phyloP scores from a whole-genome alignment of 2,113 vertebrate genomes.

The Ceyx margarethae region DNA sequence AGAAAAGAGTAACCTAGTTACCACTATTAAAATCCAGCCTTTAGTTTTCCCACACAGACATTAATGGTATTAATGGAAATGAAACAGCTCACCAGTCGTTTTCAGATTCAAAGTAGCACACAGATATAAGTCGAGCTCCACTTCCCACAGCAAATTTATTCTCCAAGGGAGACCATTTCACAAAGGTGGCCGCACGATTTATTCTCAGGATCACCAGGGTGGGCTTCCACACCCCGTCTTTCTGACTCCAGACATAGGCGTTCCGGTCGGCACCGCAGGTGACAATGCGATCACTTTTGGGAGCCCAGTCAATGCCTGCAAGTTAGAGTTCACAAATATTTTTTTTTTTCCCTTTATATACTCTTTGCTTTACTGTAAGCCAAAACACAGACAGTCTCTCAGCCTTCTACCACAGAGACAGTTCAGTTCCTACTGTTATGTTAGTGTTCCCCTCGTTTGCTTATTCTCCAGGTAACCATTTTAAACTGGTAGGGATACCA shows the following conservation, averaged over 20 bases:
- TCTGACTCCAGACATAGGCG: conserved; percentile 98
- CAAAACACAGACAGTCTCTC: background rate
- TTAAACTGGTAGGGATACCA: background rate
- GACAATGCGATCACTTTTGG: conserved; percentile 97
- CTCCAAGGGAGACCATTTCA: conserved; percentile 98
- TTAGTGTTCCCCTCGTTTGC: background rate
- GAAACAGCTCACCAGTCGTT: conserved; percentile 90
- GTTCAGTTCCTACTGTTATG: too few relatives aligned
- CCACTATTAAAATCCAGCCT: background rate
- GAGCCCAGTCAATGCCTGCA: conserved; percentile 97
- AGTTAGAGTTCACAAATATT: background rate
- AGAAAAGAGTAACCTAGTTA: background rate
- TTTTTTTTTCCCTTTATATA: background rate
- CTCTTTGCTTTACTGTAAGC: background rate
- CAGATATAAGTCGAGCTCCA: conserved; percentile 95
- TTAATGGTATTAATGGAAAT: background rate
- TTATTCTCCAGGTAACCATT: background rate
- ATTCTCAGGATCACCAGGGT: conserved; percentile 97
- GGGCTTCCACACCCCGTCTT: conserved; percentile 96
- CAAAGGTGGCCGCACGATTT: conserved; percentile 96
- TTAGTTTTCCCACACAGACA: background rate
- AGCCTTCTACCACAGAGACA: background rate
- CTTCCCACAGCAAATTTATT: conserved; percentile 99
- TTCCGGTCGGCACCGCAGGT: conserved; percentile 97
- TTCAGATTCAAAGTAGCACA: conserved; percentile 99